These are phyloP conservation scores for Diplazon laetatorius DNA, from an alignment of 2,888 invertebrate genomes.

Conservation along the genomic window DNA sequence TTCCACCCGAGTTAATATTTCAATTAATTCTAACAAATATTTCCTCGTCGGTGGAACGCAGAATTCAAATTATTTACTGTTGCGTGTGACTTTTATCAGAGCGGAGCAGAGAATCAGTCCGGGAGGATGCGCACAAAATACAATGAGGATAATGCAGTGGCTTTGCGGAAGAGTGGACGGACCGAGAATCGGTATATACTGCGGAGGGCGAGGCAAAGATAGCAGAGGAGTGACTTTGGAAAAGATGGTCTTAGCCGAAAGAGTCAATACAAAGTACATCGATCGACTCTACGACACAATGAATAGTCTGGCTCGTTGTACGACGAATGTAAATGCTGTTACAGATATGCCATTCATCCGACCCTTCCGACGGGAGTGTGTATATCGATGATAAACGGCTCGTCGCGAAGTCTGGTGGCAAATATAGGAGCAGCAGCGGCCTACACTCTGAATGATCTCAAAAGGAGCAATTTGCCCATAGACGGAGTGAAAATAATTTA, in stretches of 20 bases:
- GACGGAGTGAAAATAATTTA: conserved; percentile 78
- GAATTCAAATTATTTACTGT: neutral
- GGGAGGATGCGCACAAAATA: conserved; percentile 79
- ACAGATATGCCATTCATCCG: conserved; percentile 77
- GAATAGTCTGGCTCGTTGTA: too few relatives aligned
- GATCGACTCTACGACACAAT: too few relatives aligned
- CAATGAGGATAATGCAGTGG: conserved; percentile 78
- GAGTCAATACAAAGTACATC: conserved; percentile 78
- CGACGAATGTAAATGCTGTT: conserved; percentile 37
- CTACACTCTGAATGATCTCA: conserved; percentile 75
- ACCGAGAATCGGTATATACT: conserved; percentile 70
- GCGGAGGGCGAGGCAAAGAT: conserved; percentile 80
- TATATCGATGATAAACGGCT: conserved; percentile 76
- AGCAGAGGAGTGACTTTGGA: conserved; percentile 75
- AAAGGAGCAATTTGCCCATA: conserved; percentile 70
- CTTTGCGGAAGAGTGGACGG: conserved; percentile 70
- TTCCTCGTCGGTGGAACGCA: neutral
- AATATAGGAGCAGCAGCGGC: conserved; percentile 80
- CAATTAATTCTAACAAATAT: conserved; percentile 1
- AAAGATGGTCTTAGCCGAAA: conserved; percentile 74
- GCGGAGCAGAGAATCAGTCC: conserved; percentile 69
- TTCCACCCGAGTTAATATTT: conserved; percentile 74
- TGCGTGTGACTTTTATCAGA: conserved; percentile 58
- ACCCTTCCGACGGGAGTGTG: conserved; percentile 79
- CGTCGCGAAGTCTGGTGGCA: conserved; percentile 79